A percentile compares a stretch with the other conserved stretches of the same genome.
Conservation (phyloP, 2,797 vertebrate genomes). For the Enoplosus armatus region DNA sequence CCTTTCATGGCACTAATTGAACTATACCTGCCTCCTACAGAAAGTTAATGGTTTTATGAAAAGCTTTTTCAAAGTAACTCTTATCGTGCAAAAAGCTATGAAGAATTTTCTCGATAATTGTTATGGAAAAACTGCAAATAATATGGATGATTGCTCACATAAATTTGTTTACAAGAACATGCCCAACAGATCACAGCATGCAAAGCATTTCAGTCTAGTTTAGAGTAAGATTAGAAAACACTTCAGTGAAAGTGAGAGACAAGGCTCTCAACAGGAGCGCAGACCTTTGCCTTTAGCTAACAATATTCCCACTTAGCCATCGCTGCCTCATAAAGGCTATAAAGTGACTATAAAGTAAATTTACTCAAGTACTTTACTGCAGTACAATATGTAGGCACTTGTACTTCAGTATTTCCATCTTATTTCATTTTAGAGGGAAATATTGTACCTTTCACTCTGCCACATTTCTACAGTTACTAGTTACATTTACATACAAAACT, state of each 20-base stretch:
- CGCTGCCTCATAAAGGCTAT: not conserved
- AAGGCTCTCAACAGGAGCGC: not conserved
- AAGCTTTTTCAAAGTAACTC: not conserved
- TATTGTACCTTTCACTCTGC: not conserved
- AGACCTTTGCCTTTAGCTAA: not conserved
- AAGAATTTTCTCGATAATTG: not conserved
- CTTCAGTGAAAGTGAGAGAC: not conserved
- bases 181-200: not conserved
- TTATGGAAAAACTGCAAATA: slow-evolving; percentile 5
- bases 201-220: not conserved
- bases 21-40: not conserved
- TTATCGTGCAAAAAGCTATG: slow-evolving; percentile 3
- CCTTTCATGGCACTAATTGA: not conserved
- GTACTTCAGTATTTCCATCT: not conserved
- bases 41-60: not conserved
- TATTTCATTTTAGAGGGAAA: not conserved
- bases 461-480: not conserved
- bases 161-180: slow-evolving; percentile 8
- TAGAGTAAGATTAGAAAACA: not conserved
- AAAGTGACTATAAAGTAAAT: no score
- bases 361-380: not conserved
- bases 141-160: not conserved
- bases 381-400: not conserved
- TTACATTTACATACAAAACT: not conserved
- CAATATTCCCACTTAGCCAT: not conserved